Conservation (phyloP, 2,113 vertebrate genomes). For the Ptilorrhoa leucosticta region DNA sequence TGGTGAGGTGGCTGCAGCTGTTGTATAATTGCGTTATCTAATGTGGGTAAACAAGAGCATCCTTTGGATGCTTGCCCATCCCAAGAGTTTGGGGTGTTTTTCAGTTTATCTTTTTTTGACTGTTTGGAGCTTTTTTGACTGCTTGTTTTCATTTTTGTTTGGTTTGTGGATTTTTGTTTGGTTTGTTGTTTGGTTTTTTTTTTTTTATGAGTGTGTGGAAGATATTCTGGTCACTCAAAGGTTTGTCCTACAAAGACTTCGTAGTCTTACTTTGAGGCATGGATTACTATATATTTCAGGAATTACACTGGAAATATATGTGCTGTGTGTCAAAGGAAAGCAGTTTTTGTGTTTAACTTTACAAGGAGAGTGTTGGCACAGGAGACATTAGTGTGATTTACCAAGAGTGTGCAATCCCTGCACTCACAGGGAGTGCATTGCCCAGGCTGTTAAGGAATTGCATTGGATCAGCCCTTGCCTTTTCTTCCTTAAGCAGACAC, state of each 20-base stretch:
- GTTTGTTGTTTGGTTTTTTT: background rate
- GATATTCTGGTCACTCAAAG: background rate
- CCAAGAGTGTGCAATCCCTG: background rate
- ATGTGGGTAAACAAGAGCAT: background rate
- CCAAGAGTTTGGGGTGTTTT: background rate
- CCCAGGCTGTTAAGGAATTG: background rate
- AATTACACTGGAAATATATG: background rate
- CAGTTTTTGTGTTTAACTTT: background rate
- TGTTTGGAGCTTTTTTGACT: background rate
- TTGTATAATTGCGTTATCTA: background rate
- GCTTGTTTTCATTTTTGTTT: background rate
- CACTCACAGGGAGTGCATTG: background rate
- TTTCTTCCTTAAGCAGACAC: background rate
- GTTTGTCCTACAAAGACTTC: background rate
- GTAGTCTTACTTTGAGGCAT: background rate
- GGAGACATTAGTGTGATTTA: background rate
- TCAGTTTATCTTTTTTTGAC: background rate
- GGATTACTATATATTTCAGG: background rate
- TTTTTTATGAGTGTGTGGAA: background rate
- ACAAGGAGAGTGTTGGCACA: background rate
- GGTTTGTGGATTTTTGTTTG: background rate
- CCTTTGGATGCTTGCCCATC: background rate
- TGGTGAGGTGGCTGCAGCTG: background rate
- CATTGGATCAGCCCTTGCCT: background rate
- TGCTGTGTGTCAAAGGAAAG: background rate